Conservation (phyloP, 2,888 invertebrate species). For the Drosophila basisetae region DNA sequence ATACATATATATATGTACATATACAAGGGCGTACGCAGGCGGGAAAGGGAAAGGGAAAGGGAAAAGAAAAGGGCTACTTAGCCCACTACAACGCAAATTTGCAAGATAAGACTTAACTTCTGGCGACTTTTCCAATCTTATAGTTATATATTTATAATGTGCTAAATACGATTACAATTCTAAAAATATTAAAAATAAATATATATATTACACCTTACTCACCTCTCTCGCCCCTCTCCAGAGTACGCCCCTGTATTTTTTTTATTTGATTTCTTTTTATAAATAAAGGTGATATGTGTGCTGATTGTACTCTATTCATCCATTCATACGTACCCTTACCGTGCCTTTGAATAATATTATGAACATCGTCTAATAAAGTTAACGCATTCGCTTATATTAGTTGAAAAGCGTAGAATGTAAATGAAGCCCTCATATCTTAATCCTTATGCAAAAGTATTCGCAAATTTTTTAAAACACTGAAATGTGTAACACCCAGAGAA, state of each 20-base stretch:
- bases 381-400: neutral
- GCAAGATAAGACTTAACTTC: neutral
- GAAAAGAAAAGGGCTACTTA: neutral
- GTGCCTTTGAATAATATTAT: neutral
- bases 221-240: neutral
- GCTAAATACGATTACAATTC: neutral
- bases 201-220: neutral
- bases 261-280: neutral
- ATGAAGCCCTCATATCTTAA: too few species aligned
- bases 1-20: neutral
- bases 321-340: neutral
- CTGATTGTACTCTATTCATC: neutral
- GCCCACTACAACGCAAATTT: neutral
- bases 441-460: neutral
- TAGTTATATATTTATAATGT: neutral
- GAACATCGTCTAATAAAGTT: neutral
- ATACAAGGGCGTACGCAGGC: neutral
- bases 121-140: neutral
- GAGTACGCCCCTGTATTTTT: neutral
- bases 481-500: neutral
- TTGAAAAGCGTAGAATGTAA: neutral
- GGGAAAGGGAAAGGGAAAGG: neutral
- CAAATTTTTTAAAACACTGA: neutral
- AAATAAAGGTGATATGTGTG: neutral
- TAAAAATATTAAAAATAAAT: neutral